These are phyloP conservation scores for Drosophila koepferae DNA, from an alignment of 2,888 invertebrate genomes.

Conservation along the genomic window DNA sequence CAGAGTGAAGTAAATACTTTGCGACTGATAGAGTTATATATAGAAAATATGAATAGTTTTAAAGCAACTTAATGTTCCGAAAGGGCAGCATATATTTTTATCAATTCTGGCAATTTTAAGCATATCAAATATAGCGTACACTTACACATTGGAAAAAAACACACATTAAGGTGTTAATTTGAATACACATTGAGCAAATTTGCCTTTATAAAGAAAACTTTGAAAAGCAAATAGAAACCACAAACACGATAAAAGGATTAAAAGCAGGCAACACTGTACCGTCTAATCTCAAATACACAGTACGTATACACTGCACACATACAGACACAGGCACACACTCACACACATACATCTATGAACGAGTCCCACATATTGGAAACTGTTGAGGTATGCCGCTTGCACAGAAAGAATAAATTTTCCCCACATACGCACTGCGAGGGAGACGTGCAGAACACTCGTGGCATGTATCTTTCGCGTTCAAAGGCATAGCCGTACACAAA, in stretches of 20 bases:
- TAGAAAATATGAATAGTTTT: neutral
- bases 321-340: neutral
- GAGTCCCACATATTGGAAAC: slow-evolving; percentile 55
- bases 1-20: neutral
- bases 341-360: slow-evolving; percentile 10
- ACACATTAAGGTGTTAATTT: slow-evolving; percentile 49
- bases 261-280: slow-evolving; percentile 20
- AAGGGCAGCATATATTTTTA: too few species aligned
- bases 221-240: slow-evolving; percentile 37
- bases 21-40: neutral
- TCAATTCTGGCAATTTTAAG: neutral
- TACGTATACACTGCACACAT: neutral
- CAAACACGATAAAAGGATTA: slow-evolving; percentile 54
- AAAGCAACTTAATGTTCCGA: neutral
- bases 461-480: slow-evolving; percentile 56
- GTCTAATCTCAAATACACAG: slow-evolving; percentile 31
- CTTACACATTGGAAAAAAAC: slow-evolving; percentile 8
- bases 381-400: slow-evolving; percentile 40
- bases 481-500: slow-evolving; percentile 9
- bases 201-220: slow-evolving; percentile 37
- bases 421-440: slow-evolving; percentile 26
- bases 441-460: slow-evolving; percentile 39
- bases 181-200: slow-evolving; percentile 24
- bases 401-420: slow-evolving; percentile 47
- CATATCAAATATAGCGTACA: neutral